phyloP scores from a whole-genome alignment of 1,140 invertebrate genomes.

The Drosophila punjabiensis region DNA sequence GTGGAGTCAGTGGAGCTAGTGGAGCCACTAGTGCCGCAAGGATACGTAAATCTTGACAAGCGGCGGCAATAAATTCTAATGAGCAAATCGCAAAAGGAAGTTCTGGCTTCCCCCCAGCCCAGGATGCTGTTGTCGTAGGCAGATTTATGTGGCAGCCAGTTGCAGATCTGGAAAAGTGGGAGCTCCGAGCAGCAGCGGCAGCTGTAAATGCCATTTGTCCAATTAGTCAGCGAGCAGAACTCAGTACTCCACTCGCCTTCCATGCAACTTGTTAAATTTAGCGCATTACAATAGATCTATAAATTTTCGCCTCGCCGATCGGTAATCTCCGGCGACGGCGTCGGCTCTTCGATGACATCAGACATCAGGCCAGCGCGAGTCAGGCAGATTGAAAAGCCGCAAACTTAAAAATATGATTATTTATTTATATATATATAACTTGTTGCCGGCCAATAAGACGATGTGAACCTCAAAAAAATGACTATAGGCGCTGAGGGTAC shows the following conservation, averaged over 20 bases:
- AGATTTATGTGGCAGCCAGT: slow-evolving; percentile 78
- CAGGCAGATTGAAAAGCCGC: slow-evolving; percentile 33
- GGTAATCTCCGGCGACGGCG: slow-evolving; percentile 62
- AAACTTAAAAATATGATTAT: slow-evolving; percentile 69
- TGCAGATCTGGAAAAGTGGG: slow-evolving; percentile 21
- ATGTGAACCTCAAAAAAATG: slow-evolving; percentile 5
- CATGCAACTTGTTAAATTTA: slow-evolving; percentile 81
- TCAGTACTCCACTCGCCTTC: slow-evolving; percentile 13
- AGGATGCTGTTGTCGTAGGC: slow-evolving; percentile 75
- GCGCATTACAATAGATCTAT: slow-evolving; percentile 79
- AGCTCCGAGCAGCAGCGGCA: slow-evolving; percentile 45
- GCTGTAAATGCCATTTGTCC: slow-evolving; percentile 83
- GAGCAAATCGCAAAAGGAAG: slow-evolving; percentile 82
- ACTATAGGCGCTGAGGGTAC: neutral
- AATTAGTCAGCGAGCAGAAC: slow-evolving; percentile 71
- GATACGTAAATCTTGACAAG: slow-evolving; percentile 84
- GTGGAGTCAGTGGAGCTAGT: neutral
- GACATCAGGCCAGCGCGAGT: slow-evolving; percentile 27
- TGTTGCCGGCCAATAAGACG: slow-evolving; percentile 48
- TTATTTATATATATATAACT: slow-evolving; percentile 40
- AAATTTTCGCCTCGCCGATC: slow-evolving; percentile 67
- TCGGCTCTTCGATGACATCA: slow-evolving; percentile 54
- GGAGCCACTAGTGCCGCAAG: slow-evolving; percentile 47
- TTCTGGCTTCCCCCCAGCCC: slow-evolving; percentile 60
- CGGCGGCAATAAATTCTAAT: slow-evolving; percentile 82